Evolutionary conservation across 92 coral and sea anemone genomes (phyloP), one percentile per base, ranked within the genome.

Genomic region (Isaurus tuberculatus): DNA sequence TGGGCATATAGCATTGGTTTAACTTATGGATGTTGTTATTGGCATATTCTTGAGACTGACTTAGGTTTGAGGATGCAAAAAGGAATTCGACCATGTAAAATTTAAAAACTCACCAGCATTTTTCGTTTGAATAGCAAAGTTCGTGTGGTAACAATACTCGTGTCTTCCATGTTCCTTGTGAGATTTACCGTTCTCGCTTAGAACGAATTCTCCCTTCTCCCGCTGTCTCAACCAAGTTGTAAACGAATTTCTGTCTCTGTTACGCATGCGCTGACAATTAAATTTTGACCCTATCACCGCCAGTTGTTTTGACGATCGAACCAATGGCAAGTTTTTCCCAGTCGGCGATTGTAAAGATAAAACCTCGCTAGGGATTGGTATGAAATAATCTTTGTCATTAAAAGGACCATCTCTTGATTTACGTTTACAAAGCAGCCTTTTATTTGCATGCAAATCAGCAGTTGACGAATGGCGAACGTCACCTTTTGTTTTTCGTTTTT

Each of bases 61-160:
- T n/a, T n/a, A n/a, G n/a, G n/a, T n/a, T n/a, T n/a, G n/a, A n/a
- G n/a, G n/a, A n/a, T n/a, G n/a, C n/a, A n/a, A n/a, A n/a, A n/a
- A n/a, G n/a, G n/a, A n/a, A n/a, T n/a, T n/a, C n/a, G n/a, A n/a
- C n/a, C n/a, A n/a, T n/a, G n/a, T n/a, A n/a, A n/a, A n/a, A n/a
- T 37, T 37, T 53, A 10, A 55, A 7, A 55, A 58, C 82, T 11
- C 40, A 60, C 82, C 82, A 10, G 67, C 82, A 30, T 60, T 58
- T 40, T 60, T 77, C 22, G 82, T 58, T 77, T 77, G 70, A 40
- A 77, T 14, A 11, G 82, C 49, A 77, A 77, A 58, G 32, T 77
- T 77, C 82, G 20, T 58, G 53, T 77, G 82, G 20, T 77, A 58
- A 25, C 82, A 77, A 61, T 32, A 77, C 29, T 77, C 70, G 53